Conservation (phyloP, 2,113 vertebrate species). For the Centrocercus urophasianus region DNA sequence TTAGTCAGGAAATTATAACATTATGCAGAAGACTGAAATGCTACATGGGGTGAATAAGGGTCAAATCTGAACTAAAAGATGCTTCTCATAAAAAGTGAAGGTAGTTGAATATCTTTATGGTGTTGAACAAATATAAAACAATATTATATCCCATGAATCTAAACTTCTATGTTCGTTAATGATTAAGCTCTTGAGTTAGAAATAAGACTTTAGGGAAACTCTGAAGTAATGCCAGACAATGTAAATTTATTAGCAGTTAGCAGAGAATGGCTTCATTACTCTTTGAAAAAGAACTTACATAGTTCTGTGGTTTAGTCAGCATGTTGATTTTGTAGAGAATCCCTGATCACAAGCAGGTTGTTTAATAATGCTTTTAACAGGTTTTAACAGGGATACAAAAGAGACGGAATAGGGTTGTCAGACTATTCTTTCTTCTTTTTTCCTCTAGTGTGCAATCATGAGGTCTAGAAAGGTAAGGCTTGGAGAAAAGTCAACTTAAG, state of each 20-base stretch:
- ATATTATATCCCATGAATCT: neutral
- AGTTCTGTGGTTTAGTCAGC: neutral
- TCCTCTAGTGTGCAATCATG: neutral
- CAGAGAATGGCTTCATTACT: neutral
- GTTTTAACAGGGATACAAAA: neutral
- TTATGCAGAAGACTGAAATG: neutral
- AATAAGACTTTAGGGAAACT: neutral
- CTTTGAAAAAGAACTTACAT: neutral
- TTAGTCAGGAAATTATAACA: conserved; percentile 1
- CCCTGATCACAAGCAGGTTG: neutral
- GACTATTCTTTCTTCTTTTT: neutral
- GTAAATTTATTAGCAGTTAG: neutral
- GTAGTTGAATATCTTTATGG: neutral
- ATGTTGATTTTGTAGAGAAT: neutral
- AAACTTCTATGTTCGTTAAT: neutral
- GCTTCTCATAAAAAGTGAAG: neutral
- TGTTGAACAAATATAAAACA: neutral
- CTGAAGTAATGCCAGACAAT: neutral
- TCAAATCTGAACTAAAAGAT: neutral
- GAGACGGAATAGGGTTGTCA: neutral
- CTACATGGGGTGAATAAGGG: neutral
- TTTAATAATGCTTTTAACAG: neutral
- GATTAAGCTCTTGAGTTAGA: neutral
- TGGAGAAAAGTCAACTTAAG: conserved; percentile 7
- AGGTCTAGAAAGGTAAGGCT: neutral